Evolutionary conservation across 2,113 vertebrate genomes (phyloP).

Genomic region (Syrmaticus mikado): DNA sequence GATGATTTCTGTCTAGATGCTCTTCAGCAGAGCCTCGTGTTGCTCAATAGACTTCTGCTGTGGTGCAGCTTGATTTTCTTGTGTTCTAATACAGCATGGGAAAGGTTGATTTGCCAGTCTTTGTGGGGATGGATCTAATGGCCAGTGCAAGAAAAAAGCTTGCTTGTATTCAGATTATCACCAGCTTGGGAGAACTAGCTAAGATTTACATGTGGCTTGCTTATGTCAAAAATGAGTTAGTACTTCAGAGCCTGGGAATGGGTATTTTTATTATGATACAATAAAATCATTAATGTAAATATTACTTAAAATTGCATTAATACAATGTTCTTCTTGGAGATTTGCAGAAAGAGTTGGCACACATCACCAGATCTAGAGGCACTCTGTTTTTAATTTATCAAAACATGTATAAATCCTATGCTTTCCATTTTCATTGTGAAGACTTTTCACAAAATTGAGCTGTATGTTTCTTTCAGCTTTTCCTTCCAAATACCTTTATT

Average conservation of each 20-base stretch:
- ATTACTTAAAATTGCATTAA: background rate
- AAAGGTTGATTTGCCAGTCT: background rate
- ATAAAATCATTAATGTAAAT: background rate
- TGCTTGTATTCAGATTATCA: background rate
- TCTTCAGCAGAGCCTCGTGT: background rate
- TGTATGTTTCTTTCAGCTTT: background rate
- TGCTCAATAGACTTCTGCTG: background rate
- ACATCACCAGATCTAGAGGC: background rate
- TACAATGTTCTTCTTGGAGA: background rate
- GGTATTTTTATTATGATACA: background rate
- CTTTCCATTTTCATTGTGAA: background rate
- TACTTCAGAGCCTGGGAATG: background rate
- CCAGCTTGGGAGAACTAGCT: background rate
- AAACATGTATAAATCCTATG: background rate
- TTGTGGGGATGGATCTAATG: background rate
- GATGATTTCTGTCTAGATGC: background rate
- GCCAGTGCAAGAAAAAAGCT: background rate
- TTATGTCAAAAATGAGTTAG: background rate
- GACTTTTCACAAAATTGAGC: background rate
- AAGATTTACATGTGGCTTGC: background rate
- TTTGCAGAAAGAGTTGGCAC: background rate
- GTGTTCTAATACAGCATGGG: fast-evolving
- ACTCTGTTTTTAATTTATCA: background rate
- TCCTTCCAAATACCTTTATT: background rate
- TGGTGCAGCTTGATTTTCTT: background rate